These are phyloP conservation scores for Asbolus verrucosus DNA, from an alignment of 1,140 invertebrate species.

Conservation along the genomic window DNA sequence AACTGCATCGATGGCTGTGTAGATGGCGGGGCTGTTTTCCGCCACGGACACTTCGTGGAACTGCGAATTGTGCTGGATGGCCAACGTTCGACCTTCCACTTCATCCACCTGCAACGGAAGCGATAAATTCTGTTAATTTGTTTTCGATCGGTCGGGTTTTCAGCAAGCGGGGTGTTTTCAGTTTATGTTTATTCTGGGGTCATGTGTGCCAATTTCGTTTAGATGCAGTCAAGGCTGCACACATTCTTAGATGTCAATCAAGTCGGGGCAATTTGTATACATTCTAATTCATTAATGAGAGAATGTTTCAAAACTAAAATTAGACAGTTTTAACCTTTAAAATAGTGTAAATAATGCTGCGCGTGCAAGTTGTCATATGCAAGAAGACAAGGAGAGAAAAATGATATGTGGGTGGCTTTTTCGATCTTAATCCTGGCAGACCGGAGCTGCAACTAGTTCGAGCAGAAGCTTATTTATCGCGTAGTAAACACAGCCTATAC, in stretches of 20 bases:
- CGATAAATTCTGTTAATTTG: too few species aligned
- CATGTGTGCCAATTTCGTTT: neutral
- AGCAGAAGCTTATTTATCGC: neutral
- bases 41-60: constrained; percentile 84
- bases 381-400: constrained; percentile 1
- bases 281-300: constrained; percentile 27
- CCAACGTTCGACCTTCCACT: constrained; percentile 75
- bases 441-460: too few species aligned
- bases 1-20: constrained; percentile 76
- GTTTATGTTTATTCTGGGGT: neutral
- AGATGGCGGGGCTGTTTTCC: constrained; percentile 78
- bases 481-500: constrained; percentile 6
- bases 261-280: constrained; percentile 29
- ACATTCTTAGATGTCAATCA: constrained; percentile 21
- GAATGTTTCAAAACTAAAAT: neutral
- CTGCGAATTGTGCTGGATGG: constrained; percentile 74
- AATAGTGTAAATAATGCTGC: too few species aligned
- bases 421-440: too few species aligned
- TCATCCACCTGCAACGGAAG: constrained; percentile 72
- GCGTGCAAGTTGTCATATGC: constrained; percentile 5
- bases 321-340: constrained; percentile 13
- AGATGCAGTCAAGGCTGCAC: constrained; percentile 5
- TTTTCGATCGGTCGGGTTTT: neutral
- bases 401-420: too few species aligned
- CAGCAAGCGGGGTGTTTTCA: neutral